phyloP scores from a whole-genome alignment of 2,113 vertebrate species.

The Notothenia rossii region DNA sequence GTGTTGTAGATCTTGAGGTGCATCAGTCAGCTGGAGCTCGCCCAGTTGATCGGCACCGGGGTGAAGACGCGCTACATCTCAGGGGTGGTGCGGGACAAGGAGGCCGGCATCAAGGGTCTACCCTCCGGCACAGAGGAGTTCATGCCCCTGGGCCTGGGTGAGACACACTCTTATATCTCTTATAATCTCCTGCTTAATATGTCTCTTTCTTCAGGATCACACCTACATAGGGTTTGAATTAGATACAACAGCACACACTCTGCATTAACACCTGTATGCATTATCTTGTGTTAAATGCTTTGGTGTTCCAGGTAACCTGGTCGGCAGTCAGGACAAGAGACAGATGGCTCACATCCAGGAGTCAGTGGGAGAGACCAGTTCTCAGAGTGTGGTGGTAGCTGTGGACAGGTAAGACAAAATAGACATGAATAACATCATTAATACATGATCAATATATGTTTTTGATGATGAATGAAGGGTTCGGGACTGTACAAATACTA shows the following conservation, averaged over 20 bases:
- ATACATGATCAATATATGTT: neutral
- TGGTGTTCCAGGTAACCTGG: slow-evolving; percentile 88
- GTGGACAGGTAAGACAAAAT: slow-evolving; percentile 90
- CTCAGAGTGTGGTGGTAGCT: slow-evolving; percentile 97
- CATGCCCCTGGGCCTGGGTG: slow-evolving; percentile 94
- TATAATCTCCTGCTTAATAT: neutral
- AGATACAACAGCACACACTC: neutral
- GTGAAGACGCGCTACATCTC: slow-evolving; percentile 97
- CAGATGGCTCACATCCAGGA: slow-evolving; percentile 98
- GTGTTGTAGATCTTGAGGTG: slow-evolving; percentile 92
- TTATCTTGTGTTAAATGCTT: slow-evolving; percentile 15
- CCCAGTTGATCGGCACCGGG: slow-evolving; percentile 96
- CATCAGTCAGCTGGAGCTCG: slow-evolving; percentile 97
- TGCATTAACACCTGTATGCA: neutral
- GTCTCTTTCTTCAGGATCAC: neutral
- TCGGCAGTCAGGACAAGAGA: slow-evolving; percentile 92
- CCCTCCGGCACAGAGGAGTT: slow-evolving; percentile 92
- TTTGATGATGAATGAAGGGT: neutral
- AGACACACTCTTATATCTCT: slow-evolving; percentile 41
- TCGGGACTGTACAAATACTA: neutral
- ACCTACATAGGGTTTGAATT: neutral
- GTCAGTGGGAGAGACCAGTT: slow-evolving; percentile 97
- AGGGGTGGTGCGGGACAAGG: slow-evolving; percentile 90
- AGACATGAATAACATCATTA: neutral
- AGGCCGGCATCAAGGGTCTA: slow-evolving; percentile 87